phyloP scores from a whole-genome alignment of 1,140 invertebrate species.

The Aphelinus atriplicis region DNA sequence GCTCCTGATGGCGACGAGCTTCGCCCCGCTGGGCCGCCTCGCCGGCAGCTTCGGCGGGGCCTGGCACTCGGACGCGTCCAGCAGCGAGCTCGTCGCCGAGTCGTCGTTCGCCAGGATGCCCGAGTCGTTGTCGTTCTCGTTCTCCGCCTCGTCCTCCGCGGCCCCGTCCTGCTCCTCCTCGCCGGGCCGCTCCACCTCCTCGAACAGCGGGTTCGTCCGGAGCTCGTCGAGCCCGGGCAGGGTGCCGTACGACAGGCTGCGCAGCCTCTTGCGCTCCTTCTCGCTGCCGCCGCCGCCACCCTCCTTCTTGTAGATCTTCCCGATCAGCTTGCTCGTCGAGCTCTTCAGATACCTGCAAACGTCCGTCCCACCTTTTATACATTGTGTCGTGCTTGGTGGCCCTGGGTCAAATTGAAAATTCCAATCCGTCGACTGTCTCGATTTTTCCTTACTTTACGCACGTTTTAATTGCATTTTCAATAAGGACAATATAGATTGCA shows the following conservation, averaged over 20 bases:
- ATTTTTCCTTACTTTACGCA: no score
- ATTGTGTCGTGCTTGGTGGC: no score
- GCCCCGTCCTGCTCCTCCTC: slow-evolving; percentile 66
- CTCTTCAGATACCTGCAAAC: slow-evolving; percentile 69
- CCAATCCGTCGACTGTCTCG: no score
- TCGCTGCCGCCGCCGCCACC: slow-evolving; percentile 56
- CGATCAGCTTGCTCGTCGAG: slow-evolving; percentile 75
- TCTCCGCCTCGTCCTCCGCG: slow-evolving; percentile 5
- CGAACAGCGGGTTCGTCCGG: slow-evolving; percentile 70
- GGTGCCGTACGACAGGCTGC: slow-evolving; percentile 81
- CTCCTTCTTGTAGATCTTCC: slow-evolving; percentile 73
- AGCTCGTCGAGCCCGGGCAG: slow-evolving; percentile 78
- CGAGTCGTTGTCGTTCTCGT: slow-evolving; percentile 77
- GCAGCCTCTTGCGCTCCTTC: slow-evolving; percentile 70
- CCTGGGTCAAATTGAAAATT: no score
- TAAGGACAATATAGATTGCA: no score
- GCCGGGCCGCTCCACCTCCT: slow-evolving; percentile 66
- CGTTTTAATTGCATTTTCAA: no score
- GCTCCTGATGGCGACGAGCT: slow-evolving; percentile 55
- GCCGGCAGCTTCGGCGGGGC: slow-evolving; percentile 54
- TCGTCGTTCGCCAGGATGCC: slow-evolving; percentile 75
- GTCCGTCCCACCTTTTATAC: no score
- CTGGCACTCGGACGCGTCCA: slow-evolving; percentile 67
- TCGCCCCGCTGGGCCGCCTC: slow-evolving; percentile 44
- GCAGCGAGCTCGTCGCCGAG: slow-evolving; percentile 69